Conservation (phyloP, 2,888 invertebrate species). For the Latrodectus hesperus region DNA sequence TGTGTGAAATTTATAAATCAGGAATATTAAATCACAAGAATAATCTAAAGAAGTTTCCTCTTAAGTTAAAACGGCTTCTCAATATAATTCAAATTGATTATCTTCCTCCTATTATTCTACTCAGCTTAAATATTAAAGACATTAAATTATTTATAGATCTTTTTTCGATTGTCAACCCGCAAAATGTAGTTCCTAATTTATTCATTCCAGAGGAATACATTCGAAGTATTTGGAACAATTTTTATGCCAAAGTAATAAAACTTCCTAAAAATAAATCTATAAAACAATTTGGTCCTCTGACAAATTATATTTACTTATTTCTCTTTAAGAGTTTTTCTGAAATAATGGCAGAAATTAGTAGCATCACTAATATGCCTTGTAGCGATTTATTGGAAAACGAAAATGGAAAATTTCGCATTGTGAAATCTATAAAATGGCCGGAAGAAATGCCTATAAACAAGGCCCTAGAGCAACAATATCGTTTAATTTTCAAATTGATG, state of each 20-base stretch:
- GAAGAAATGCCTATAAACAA: not conserved
- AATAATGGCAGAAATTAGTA: not conserved
- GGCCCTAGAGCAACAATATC: not conserved
- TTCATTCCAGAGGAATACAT: not conserved
- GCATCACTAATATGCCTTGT: not conserved
- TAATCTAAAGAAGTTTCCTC: not conserved
- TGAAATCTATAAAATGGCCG: not conserved
- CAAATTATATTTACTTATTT: not conserved
- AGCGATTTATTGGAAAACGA: not conserved
- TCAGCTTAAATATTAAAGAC: not conserved
- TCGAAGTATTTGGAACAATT: not conserved
- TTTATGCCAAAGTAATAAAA: not conserved
- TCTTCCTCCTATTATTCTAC: not conserved
- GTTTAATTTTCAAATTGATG: not conserved
- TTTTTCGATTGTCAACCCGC: not conserved
- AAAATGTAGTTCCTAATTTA: not conserved
- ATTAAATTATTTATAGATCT: not conserved
- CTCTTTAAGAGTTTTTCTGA: not conserved
- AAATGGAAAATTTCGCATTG: not conserved
- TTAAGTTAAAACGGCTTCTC: not conserved
- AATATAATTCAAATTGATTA: not conserved
- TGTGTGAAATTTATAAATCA: not conserved
- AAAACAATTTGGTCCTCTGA: not conserved
- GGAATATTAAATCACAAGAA: not conserved
- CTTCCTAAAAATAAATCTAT: not conserved